phyloP scores from a whole-genome alignment of 1,140 invertebrate species.

The Drosophila baimaii region DNA sequence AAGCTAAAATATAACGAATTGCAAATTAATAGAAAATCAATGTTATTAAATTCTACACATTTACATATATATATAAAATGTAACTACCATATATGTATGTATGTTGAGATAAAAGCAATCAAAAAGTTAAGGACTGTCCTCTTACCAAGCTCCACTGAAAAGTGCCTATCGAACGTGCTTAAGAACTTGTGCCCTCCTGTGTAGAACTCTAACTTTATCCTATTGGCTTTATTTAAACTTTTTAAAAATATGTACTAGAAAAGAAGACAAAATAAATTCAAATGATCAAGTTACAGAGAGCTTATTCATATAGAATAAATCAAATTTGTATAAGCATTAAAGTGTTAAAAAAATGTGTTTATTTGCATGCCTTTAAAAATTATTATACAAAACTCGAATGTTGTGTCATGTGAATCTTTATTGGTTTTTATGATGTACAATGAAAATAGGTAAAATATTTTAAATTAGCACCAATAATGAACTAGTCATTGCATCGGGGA shows the following conservation, averaged over 20 bases:
- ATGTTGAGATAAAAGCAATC: not conserved
- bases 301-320: not conserved
- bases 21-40: slow-evolving; percentile 1
- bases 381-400: not conserved
- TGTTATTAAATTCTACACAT: not conserved
- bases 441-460: not conserved
- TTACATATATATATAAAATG: not conserved
- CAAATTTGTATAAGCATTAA: not conserved
- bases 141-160: slow-evolving; percentile 6
- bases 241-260: not conserved
- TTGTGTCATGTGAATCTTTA: not conserved
- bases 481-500: slow-evolving; percentile 47
- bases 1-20: not conserved
- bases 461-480: slow-evolving; percentile 55
- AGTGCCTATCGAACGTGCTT: slow-evolving; percentile 5
- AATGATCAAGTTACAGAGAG: not conserved
- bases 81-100: not conserved
- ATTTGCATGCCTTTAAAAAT: not conserved
- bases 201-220: slow-evolving; percentile 3
- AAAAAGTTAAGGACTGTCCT: not conserved
- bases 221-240: slow-evolving; percentile 3
- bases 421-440: not conserved
- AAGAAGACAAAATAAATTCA: not conserved
- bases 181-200: slow-evolving; percentile 4
- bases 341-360: not conserved